Conservation (phyloP, 2,888 invertebrate genomes). For the Leptodirus hochenwartii region DNA sequence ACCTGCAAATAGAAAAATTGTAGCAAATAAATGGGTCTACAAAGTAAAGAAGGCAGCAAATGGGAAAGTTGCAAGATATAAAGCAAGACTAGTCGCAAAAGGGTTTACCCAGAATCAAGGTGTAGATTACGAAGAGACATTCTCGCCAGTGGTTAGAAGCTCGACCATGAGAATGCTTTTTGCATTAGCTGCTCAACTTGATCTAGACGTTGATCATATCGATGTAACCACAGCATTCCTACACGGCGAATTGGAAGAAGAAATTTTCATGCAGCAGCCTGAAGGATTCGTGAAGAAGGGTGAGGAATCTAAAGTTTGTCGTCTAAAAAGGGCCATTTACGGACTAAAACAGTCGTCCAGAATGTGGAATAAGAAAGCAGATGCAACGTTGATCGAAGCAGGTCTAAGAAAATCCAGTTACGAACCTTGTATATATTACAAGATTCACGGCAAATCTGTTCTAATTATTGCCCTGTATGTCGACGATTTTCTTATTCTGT, state of each 20-base stretch:
- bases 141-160: slow-evolving; percentile 12
- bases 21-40: slow-evolving; percentile 9
- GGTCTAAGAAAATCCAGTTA: no score
- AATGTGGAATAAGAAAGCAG: slow-evolving; percentile 11
- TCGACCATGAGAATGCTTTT: slow-evolving; percentile 12
- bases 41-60: no score
- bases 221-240: slow-evolving; percentile 15
- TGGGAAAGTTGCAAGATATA: slow-evolving; percentile 4
- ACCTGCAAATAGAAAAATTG: slow-evolving; percentile 8
- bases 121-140: slow-evolving; percentile 14
- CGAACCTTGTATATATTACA: no score
- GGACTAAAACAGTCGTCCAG: slow-evolving; percentile 17
- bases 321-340: slow-evolving; percentile 18
- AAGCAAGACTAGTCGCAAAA: slow-evolving; percentile 10
- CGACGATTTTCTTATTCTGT: no score
- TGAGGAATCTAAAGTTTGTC: slow-evolving; percentile 16
- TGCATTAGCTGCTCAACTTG: slow-evolving; percentile 10
- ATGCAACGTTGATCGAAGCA: no score
- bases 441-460: no score
- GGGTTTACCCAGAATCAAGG: slow-evolving; percentile 11
- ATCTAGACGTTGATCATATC: slow-evolving; percentile 12
- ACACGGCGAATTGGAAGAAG: slow-evolving; percentile 13
- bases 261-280: slow-evolving; percentile 13
- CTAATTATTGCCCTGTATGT: no score
- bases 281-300: slow-evolving; percentile 8